These are phyloP conservation scores for Carollia perspicillata DNA, from an alignment of 2,113 vertebrate species.

Conservation along the genomic window DNA sequence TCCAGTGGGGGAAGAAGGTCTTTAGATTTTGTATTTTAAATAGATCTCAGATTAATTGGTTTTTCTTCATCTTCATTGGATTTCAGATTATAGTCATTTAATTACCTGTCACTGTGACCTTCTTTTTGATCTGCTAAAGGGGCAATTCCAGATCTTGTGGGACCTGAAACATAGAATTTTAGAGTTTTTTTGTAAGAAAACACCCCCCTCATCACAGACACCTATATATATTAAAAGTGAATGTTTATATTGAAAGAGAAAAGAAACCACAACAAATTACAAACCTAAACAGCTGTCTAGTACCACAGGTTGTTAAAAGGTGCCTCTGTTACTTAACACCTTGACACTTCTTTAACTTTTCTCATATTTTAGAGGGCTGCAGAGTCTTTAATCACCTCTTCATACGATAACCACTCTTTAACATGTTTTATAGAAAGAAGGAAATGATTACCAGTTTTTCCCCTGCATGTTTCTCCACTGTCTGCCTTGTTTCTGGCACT, in stretches of 20 bases:
- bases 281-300: not conserved
- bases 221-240: not conserved
- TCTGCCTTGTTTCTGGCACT: not conserved
- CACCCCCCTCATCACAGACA: not conserved
- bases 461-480: not conserved
- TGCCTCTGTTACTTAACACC: not conserved
- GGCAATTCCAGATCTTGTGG: not conserved
- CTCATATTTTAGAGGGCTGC: not conserved
- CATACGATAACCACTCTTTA: not conserved
- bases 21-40: conserved; percentile 11
- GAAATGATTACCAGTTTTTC: not conserved
- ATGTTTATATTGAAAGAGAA: conserved; percentile 28
- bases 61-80: not conserved
- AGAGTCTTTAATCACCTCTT: not conserved
- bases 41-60: not conserved
- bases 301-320: not conserved
- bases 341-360: not conserved
- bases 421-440: not conserved
- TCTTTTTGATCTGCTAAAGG: not conserved
- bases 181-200: not conserved
- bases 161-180: not conserved
- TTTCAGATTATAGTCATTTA: not conserved
- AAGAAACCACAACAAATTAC: not conserved
- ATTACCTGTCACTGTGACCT: not conserved
- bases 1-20: not conserved